Percentiles rank a stretch among this genome's conserved stretches.
Evolutionary conservation across 2,888 invertebrate genomes (phyloP).

Genomic region (Scaptomyza parva): DNA sequence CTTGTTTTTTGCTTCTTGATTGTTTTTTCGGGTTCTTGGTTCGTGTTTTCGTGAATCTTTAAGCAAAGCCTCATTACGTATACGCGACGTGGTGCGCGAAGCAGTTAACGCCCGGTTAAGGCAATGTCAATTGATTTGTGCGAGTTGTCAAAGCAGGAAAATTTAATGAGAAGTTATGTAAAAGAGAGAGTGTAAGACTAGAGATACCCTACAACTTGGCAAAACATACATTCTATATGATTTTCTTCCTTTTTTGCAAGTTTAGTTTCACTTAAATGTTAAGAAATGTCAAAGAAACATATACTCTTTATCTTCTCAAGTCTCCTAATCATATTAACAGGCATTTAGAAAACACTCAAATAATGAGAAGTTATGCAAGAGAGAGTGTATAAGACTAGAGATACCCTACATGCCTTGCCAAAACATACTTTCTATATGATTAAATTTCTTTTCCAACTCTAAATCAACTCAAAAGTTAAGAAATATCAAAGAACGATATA

Average conservation of each 20-base stretch:
- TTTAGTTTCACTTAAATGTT: background rate
- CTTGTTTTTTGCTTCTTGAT: conserved; percentile 1
- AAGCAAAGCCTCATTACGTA: conserved; percentile 72
- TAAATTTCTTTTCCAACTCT: no score
- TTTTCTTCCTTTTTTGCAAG: no score
- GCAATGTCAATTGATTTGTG: conserved; percentile 68
- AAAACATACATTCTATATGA: no score
- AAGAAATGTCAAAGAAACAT: background rate
- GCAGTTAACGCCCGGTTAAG: conserved; percentile 61
- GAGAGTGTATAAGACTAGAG: no score
- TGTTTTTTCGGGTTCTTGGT: background rate
- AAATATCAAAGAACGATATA: background rate
- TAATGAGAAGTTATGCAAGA: background rate
- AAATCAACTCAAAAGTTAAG: background rate
- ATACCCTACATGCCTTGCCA: no score
- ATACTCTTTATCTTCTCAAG: background rate
- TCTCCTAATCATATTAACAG: background rate
- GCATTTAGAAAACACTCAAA: background rate
- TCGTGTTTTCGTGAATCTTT: conserved; percentile 26
- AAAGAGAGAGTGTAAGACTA: background rate
- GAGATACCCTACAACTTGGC: background rate
- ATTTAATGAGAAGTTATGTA: background rate
- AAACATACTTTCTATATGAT: no score
- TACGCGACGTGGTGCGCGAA: conserved; percentile 71
- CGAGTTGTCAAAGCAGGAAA: conserved; percentile 25